phyloP scores from a whole-genome alignment of 2,888 invertebrate species.

The Drosophila borealis region DNA sequence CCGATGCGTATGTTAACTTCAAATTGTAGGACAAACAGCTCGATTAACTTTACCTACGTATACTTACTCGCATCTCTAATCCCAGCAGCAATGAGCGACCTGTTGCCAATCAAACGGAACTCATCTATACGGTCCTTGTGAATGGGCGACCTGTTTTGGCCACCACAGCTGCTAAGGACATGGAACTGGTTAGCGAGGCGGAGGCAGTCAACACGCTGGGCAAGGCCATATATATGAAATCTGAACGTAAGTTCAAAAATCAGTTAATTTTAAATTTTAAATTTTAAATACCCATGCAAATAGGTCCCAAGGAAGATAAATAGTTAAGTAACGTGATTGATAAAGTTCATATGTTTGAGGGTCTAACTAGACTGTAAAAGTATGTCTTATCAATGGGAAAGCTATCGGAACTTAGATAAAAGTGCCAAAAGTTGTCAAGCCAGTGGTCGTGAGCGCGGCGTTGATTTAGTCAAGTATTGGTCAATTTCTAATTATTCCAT shows the following conservation, averaged over 20 bases:
- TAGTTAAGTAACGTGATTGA: too few species aligned
- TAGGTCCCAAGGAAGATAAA: too few species aligned
- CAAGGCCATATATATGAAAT: constrained; percentile 91
- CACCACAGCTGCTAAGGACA: constrained; percentile 92
- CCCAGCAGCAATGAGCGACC: constrained; percentile 81
- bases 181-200: constrained; percentile 91
- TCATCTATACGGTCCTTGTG: constrained; percentile 93
- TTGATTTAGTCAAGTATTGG: too few species aligned
- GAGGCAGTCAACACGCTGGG: constrained; percentile 91
- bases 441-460: too few species aligned
- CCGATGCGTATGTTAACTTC: constrained; percentile 77
- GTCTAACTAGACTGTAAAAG: too few species aligned
- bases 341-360: too few species aligned
- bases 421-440: too few species aligned
- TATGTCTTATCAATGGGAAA: too few species aligned
- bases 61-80: not conserved
- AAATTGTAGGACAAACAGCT: constrained; percentile 75
- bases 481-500: too few species aligned
- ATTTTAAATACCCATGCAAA: too few species aligned
- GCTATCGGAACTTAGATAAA: too few species aligned
- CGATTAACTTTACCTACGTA: not conserved
- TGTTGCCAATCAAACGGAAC: constrained; percentile 86
- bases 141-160: constrained; percentile 92
- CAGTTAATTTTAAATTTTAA: too few species aligned
- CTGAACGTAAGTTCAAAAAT: constrained; percentile 89